These are phyloP conservation scores for Himalopsyche tibetana DNA, from an alignment of 2,888 invertebrate species.

Conservation along the genomic window DNA sequence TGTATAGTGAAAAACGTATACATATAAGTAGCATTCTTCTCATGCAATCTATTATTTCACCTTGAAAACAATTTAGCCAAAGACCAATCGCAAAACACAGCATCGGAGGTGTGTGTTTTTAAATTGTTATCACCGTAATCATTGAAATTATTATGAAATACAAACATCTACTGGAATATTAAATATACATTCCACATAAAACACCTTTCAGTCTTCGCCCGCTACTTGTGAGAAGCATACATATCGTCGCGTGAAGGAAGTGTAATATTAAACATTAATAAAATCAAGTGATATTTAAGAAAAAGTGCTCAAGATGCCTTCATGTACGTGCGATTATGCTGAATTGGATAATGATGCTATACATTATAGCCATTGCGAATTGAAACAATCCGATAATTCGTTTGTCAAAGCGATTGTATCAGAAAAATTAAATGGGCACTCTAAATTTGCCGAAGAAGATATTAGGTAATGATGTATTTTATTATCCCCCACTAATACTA, in stretches of 20 bases:
- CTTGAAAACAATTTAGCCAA: background rate
- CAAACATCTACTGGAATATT: background rate
- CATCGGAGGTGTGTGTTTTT: constrained; percentile 47
- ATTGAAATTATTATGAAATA: background rate
- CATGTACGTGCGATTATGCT: constrained; percentile 67
- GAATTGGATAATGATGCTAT: constrained; percentile 58
- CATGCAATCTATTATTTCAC: background rate
- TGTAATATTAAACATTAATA: background rate
- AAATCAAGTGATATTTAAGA: background rate
- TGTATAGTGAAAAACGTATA: background rate
- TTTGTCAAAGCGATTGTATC: constrained; percentile 52
- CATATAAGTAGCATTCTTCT: background rate
- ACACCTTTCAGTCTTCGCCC: background rate
- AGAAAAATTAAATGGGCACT: constrained; percentile 47
- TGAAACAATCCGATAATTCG: constrained; percentile 47
- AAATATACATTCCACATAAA: background rate
- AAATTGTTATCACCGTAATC: background rate
- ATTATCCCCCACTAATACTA: no score
- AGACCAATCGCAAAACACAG: constrained; percentile 18
- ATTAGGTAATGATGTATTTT: constrained; percentile 39
- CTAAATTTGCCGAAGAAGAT: constrained; percentile 38
- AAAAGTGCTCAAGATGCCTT: constrained; percentile 67
- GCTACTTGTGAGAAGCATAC: background rate
- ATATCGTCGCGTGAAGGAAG: no score
- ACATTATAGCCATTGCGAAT: constrained; percentile 59